Evolutionary conservation across 2,797 vertebrate species (phyloP), one percentile per base, ranked within the genome.

Genomic region (Antennarius maculatus): DNA sequence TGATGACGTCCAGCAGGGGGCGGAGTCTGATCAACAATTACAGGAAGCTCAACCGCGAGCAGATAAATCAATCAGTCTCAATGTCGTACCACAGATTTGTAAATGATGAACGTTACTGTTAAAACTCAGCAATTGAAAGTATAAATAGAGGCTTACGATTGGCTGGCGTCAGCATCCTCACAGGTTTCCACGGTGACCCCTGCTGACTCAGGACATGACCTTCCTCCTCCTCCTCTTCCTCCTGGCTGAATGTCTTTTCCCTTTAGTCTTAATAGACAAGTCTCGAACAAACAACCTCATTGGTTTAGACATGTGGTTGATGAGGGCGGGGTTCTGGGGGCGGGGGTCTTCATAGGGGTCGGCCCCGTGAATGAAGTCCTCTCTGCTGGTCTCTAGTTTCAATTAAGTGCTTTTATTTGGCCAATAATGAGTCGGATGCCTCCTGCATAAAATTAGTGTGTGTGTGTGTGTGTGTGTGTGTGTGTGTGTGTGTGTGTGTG

Each of bases 321-420:
- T 23, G 23, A 2, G 23, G 23, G 23, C 23, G 23, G 23, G 23
- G 23, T 2, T 23, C 23, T 23, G 23, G 23, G 23, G 23, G 23
- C 23, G 23, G 23, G 23, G 31, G 74, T 76, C 80, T 76, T 79
- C 70, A 78, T 54, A 61, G 74, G 79, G 77, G 74, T 81, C 84
- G 64, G 60, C 63, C 77, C 62, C 18, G 0, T 80, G 78, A 84
- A 82, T 76, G 76, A 82, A 82, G 83, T 77, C 76, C 76, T 87
- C 79, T 81, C 86, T 82, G 78, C 78, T 87, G 82, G 77, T 86
- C 77, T 85, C 85, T 84, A 68, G 76, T 87, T 84, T 83, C 82
- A 84, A 88, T 87, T 90, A 83, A 91, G 89, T 88, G 76, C 82
- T 83, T 91, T 89, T 82, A 87, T 90, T 89, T 88, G 85, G 73